A percentile compares a stretch with the other conserved stretches of the same genome.
Conservation (phyloP, 1,140 invertebrate species). For the Dinothrombium tinctorium region DNA sequence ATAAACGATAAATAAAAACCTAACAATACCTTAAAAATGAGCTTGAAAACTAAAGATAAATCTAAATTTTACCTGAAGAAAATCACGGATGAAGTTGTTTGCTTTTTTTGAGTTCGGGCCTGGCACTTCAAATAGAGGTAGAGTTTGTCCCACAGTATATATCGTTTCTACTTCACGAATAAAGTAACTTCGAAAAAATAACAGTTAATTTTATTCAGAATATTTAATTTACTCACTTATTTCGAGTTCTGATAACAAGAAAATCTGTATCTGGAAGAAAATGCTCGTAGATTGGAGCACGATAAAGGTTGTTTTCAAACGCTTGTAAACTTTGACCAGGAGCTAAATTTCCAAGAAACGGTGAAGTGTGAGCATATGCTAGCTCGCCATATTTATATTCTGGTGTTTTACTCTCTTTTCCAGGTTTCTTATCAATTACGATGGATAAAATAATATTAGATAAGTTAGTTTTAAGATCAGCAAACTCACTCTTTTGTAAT, state of each 20-base stretch:
- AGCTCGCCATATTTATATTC: slow-evolving; percentile 77
- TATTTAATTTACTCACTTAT: slow-evolving; percentile 20
- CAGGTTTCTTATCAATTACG: slow-evolving; percentile 34
- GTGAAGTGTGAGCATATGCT: slow-evolving; percentile 85
- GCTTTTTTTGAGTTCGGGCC: slow-evolving; percentile 96
- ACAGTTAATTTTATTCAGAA: slow-evolving; percentile 9
- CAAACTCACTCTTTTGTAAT: slow-evolving; percentile 51
- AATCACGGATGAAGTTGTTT: slow-evolving; percentile 94
- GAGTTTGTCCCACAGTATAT: slow-evolving; percentile 83
- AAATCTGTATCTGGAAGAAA: slow-evolving; percentile 60
- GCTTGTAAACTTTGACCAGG: slow-evolving; percentile 71
- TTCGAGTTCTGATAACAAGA: slow-evolving; percentile 68
- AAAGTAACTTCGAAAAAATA: slow-evolving; percentile 43
- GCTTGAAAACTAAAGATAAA: background rate
- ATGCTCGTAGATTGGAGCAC: slow-evolving; percentile 85
- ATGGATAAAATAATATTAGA: slow-evolving; percentile 1
- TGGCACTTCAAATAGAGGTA: slow-evolving; percentile 92
- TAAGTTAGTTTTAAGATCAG: background rate
- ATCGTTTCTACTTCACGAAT: slow-evolving; percentile 69
- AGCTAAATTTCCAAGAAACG: slow-evolving; percentile 75
- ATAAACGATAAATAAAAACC: slow-evolving; percentile 93
- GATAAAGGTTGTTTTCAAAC: slow-evolving; percentile 93
- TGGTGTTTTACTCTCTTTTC: slow-evolving; percentile 69
- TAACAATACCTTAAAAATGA: slow-evolving; percentile 20
- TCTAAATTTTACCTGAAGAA: slow-evolving; percentile 41